phyloP scores from a whole-genome alignment of 2,113 vertebrate genomes.

The Coreoperca whiteheadi region DNA sequence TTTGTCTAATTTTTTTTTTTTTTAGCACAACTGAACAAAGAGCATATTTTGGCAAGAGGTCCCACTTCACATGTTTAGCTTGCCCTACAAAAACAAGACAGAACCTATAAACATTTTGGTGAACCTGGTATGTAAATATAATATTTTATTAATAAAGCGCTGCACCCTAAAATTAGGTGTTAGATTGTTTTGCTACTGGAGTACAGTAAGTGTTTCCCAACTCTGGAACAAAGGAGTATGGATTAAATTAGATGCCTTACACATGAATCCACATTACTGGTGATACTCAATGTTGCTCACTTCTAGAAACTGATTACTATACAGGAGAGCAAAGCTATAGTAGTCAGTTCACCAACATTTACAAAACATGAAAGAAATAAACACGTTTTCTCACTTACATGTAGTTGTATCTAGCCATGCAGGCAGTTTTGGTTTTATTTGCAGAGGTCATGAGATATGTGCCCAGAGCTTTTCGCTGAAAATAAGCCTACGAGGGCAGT shows the following conservation, averaged over 20 bases:
- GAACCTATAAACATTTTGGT: constrained; percentile 20
- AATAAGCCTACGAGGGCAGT: neutral
- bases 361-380: too few species aligned
- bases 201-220: constrained; percentile 1
- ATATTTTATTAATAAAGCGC: constrained; percentile 34
- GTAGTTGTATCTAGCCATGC: neutral
- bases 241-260: constrained; percentile 1
- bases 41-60: constrained; percentile 30
- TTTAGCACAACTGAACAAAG: constrained; percentile 39
- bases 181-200: constrained; percentile 22
- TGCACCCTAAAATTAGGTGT: constrained; percentile 30
- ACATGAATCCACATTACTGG: neutral
- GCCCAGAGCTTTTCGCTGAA: neutral
- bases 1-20: constrained; percentile 27
- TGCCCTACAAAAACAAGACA: constrained; percentile 46
- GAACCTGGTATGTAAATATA: constrained; percentile 22
- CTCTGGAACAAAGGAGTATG: constrained; percentile 16
- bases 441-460: neutral
- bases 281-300: neutral
- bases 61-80: constrained; percentile 36
- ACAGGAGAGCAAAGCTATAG: neutral
- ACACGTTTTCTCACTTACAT: neutral
- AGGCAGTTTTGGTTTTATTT: neutral
- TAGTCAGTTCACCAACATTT: neutral
- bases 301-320: constrained; percentile 1